These are phyloP conservation scores for Channa maculata DNA, from an alignment of 2,113 vertebrate genomes.

Conservation along the genomic window DNA sequence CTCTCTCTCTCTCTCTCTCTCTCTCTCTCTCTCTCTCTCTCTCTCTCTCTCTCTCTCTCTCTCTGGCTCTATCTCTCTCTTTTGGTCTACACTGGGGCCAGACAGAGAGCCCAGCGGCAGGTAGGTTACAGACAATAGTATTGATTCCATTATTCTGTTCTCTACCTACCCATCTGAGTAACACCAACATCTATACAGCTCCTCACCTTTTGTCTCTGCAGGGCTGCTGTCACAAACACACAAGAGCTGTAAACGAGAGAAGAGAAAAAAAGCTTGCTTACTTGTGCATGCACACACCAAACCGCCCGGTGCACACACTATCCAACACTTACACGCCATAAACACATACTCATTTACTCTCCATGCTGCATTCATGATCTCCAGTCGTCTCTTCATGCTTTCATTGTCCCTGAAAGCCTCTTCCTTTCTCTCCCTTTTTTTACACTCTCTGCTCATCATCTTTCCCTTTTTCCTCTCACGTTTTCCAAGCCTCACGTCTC, in stretches of 20 bases:
- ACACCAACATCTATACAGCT: conserved; percentile 52
- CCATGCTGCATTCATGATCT: conserved; percentile 51
- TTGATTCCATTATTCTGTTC: conserved; percentile 78
- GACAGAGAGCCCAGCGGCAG: conserved; percentile 80
- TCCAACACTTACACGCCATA: conserved; percentile 44
- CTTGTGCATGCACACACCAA: conserved; percentile 49
- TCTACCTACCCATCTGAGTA: conserved; percentile 68
- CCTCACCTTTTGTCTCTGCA: conserved; percentile 74
- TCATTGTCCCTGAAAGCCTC: conserved; percentile 54
- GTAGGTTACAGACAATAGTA: conserved; percentile 80
- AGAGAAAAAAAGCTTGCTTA: conserved; percentile 44
- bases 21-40: conserved; percentile 18
- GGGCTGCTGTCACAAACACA: conserved; percentile 51
- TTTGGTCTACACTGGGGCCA: conserved; percentile 68
- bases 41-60: no score
- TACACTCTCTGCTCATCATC: conserved; percentile 59
- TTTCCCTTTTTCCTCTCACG: conserved; percentile 63
- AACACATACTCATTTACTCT: conserved; percentile 47
- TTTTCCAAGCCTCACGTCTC: conserved; percentile 77
- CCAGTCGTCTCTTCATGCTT: conserved; percentile 52
- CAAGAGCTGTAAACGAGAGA: conserved; percentile 55
- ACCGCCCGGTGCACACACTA: conserved; percentile 36
- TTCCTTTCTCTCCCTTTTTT: conserved; percentile 59
- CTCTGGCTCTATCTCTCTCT: conserved; percentile 18
- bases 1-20: conserved; percentile 27